Base-by-base conservation (phyloP, 2,888 invertebrate genomes). In the Myathropa florea region DNA sequence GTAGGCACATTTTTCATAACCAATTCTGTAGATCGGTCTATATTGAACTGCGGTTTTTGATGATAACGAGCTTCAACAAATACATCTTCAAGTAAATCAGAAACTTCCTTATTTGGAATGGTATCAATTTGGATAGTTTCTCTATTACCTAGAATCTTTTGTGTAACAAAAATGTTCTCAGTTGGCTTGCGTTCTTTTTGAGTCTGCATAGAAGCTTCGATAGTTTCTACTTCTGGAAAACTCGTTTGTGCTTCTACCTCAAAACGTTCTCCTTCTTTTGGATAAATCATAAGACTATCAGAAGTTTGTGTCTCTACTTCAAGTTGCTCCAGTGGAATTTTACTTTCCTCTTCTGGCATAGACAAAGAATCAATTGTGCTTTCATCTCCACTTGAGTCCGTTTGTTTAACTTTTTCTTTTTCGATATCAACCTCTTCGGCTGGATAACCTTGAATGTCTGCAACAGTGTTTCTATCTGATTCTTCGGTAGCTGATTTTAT, bases 71-170 rank as follows among this genome's bases (percentile, higher is more conserved):
- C 96, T 91, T 96, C 96, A 9, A 97, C 95, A 33, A 95, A 92
- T 39, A 96, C 93, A 81, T 95, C 95, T 79, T 95, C 95, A 1
- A 94, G 93, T 75, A 91, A 90, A 55, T 95, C 94, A 26, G 94
- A 93, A 14, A 93, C 91, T 89, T 94, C 92, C 30, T 93, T 90
- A 72, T 95, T 93, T 4, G 95, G 94, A 88, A 94, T 94, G 75
- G 95, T 95, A 14, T 95, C 95, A 83, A 96, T 95, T 93, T 96
- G 95, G 88, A 96, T 96, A 0, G 95, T 95, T 92, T 96, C 96
- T 89, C 95, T 94, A 2, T 95, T 95, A 83, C 94, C 95, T 72
- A 94, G 94, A 78, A 94, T 91, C 14, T 93, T 95, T 91, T 96
- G 95, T 9, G 94, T 94, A 0, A 96, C 95, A 90, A 94, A 94